Evolutionary conservation across 2,797 vertebrate species (phyloP).

Genomic region (Gymnoscopelus microlampas): DNA sequence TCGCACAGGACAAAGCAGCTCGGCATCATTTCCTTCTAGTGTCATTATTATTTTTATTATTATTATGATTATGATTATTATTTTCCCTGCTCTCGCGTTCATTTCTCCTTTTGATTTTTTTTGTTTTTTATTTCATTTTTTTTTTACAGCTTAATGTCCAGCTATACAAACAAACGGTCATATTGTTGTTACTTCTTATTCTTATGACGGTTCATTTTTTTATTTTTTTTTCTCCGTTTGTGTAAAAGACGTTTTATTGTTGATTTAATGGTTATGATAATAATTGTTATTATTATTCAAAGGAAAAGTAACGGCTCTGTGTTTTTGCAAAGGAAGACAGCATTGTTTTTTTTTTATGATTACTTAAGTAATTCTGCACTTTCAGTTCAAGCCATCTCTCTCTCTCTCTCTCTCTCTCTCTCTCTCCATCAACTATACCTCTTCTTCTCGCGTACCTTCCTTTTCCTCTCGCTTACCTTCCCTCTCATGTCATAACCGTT

Average conservation of each 20-base stretch:
- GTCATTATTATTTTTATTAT: conserved; percentile 39
- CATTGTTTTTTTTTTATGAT: conserved; percentile 76
- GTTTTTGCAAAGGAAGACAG: conserved; percentile 83
- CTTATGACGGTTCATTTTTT: conserved; percentile 79
- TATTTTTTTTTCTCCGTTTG: conserved; percentile 34
- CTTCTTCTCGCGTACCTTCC: background rate
- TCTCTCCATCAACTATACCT: conserved; percentile 13
- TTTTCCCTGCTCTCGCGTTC: conserved; percentile 32
- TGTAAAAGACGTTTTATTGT: conserved; percentile 82
- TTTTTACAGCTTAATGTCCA: conserved; percentile 82
- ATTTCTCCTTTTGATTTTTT: conserved; percentile 40
- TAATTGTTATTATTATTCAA: conserved; percentile 77
- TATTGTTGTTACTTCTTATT: conserved; percentile 87
- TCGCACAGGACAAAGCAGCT: conserved; percentile 80
- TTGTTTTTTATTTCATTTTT: conserved; percentile 64
- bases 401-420: background rate
- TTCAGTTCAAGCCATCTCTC: conserved; percentile 80
- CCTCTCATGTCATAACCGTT: conserved; percentile 41
- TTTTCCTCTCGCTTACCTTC: conserved; percentile 6
- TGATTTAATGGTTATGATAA: conserved; percentile 76
- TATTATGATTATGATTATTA: conserved; percentile 12
- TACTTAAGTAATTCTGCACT: conserved; percentile 89
- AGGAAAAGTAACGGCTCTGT: conserved; percentile 83
- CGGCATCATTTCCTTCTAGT: conserved; percentile 13
- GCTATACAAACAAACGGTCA: conserved; percentile 82